Base-by-base conservation (phyloP, 2,113 vertebrate species). In the Hirundichthys speculiger region DNA sequence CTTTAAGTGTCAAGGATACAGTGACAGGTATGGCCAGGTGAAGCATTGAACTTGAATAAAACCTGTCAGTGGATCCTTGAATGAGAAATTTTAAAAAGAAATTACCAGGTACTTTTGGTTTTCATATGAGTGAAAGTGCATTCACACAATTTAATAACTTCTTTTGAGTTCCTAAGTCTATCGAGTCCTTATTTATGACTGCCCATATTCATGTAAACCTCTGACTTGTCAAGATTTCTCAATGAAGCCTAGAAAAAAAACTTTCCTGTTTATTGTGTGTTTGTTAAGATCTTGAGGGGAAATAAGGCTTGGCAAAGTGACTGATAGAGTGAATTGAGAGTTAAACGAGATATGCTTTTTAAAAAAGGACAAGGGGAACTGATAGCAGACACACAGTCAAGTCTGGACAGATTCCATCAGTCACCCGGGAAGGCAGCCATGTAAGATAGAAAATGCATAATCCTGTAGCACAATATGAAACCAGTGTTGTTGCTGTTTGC, bases 401-500 rank as follows among this genome's bases (percentile, higher is more conserved):
- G 55, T 54, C 50, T 20, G 25, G 24, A 56, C 5, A 66, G 30
- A 71, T 69, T 30, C 12, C 34, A 56, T 22, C 4, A 24, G 58
- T 65, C 60, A 67, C 11, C 8, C 58, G 49, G 47, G 42, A 62
- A 69, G 69, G 40, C 22, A 53, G 66, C 52, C 61, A 25, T 72
- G 81, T 75, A 39, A 52, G 22, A 70, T 27, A 40, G 20, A 77
- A 72, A 72, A 73, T 16, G 57, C n/a, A 13, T 83, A 77, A 80
- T 86, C 73, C 58, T 34, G 66, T n/a, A 73, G 69, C 46, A 67
- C 66, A 82, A 79, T 77, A 61, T 42, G 43, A 51, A 78, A 85
- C 71, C 58, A 56, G 76, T 63, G 87, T 68, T 64, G 76, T 57
- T 11, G 43, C 25, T 85, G 79, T 86, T 80, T 60, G 51, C 67